Evolutionary conservation across 2,113 vertebrate genomes (phyloP), one percentile per base, ranked within the genome.

Genomic region (Ailurus styani): DNA sequence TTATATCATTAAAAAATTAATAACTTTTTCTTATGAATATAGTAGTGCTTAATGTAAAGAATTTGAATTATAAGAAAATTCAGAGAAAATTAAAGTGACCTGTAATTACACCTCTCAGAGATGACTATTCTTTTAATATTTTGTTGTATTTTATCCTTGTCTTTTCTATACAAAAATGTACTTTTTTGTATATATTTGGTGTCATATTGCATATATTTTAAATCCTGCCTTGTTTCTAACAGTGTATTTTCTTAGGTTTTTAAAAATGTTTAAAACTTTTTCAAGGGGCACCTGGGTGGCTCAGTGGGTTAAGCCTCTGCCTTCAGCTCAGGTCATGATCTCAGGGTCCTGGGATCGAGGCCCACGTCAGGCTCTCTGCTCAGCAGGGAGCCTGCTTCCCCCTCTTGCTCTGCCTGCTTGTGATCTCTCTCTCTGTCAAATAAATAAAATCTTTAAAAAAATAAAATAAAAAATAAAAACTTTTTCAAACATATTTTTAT

Each of bases 11-110:
- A 87, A 82, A 82, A 87, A 81, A n/a, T 68, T 79, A 86, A 54
- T 95, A 37, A 31, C 23, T 0, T 64, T 90, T 92, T 87, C 42
- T 90, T 93, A n/a, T 93, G 11, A 93, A 50, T 93, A 68, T 87
- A 88, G 95, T 54, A 50, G 9, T 87, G 27, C n/a, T 95, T 91
- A 90, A 73, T 81, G 20, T 87, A 89, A 91, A 92, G 4, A 87
- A 83, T 86, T 91, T 78, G 25, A 93, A 94, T 93, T 84, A 66
- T 47, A 68, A 37, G 68, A 93, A 96, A 96, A 94, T 62, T 1
- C 12, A 87, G 68, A 87, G 82, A 93, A 90, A 90, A 77, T 94
- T 81, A 82, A 97, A 97, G 57, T 96, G 12, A 70, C 18, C 15
- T 90, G 3, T 83, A 94, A 79, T 84, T 94, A 9, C 1, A 73